Percentiles rank a stretch among this genome's conserved stretches.
phyloP scores from a whole-genome alignment of 2,797 vertebrate species.

The Numenius phaeopus region DNA sequence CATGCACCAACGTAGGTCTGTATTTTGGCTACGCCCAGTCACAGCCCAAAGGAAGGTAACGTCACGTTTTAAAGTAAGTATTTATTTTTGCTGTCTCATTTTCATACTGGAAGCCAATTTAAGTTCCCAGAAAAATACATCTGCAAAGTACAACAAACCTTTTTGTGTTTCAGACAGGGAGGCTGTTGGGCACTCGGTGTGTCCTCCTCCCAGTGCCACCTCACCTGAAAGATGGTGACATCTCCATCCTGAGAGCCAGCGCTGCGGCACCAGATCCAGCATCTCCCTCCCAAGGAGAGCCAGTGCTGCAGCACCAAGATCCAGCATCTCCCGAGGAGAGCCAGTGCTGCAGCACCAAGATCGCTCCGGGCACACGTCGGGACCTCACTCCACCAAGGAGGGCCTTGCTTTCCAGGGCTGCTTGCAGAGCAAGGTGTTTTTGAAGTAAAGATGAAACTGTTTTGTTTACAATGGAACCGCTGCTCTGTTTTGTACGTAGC shows the following conservation, averaged over 20 bases:
- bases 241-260: neutral
- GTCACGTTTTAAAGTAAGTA: fast-evolving
- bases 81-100: neutral
- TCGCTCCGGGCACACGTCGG: no score
- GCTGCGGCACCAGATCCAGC: neutral
- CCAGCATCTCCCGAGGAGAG: neutral
- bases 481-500: neutral
- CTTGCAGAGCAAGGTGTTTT: neutral
- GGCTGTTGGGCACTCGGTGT: fast-evolving
- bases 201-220: neutral
- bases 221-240: neutral
- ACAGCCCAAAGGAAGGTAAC: neutral
- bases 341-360: neutral
- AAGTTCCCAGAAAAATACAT: neutral
- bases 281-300: neutral
- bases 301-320: neutral
- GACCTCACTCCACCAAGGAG: neutral
- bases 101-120: neutral
- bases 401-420: neutral
- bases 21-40: fast-evolving
- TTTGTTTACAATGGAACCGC: neutral
- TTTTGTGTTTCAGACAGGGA: neutral
- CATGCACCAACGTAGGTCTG: fast-evolving
- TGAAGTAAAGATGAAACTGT: neutral
- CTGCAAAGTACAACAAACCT: no score